These are phyloP conservation scores for Gambusia yucatana DNA, from an alignment of 2,797 vertebrate genomes.

Conservation along the genomic window DNA sequence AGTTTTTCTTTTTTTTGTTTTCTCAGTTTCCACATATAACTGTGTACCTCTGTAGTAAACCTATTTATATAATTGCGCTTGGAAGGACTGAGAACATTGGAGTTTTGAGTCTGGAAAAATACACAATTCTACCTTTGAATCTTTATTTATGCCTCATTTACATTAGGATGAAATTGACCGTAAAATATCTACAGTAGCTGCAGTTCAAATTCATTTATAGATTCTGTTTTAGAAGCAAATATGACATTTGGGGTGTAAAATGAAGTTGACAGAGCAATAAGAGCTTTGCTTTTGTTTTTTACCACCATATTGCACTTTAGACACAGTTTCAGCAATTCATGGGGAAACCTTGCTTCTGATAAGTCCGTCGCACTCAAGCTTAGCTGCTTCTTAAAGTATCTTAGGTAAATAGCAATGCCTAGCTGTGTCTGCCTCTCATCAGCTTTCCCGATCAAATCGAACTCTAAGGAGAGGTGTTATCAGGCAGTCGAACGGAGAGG, in stretches of 20 bases:
- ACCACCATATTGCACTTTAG: not conserved
- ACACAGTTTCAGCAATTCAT: conserved; percentile 6
- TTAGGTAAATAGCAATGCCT: conserved; percentile 44
- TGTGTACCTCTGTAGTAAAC: not conserved
- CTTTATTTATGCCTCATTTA: not conserved
- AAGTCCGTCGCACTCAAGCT: conserved; percentile 23
- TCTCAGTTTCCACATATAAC: not conserved
- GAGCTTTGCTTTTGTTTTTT: not conserved
- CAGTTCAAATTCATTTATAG: not conserved
- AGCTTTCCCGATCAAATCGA: conserved; percentile 65
- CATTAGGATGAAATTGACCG: not conserved
- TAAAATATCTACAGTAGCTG: not conserved
- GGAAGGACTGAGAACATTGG: not conserved
- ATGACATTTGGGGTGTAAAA: not conserved
- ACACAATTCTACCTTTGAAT: not conserved
- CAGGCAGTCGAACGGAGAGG: conserved; percentile 48
- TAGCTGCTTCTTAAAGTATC: conserved; percentile 41
- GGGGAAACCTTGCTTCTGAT: conserved; percentile 19
- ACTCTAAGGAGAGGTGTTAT: conserved; percentile 63
- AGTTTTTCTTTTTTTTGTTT: too few relatives aligned
- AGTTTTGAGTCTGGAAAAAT: not conserved
- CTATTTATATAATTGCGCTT: not conserved
- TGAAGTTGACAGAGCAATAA: not conserved
- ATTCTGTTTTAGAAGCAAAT: not conserved
- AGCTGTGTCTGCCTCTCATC: conserved; percentile 55